These are phyloP conservation scores for Drosophila robusta DNA, from an alignment of 2,888 invertebrate genomes.

Conservation along the genomic window DNA sequence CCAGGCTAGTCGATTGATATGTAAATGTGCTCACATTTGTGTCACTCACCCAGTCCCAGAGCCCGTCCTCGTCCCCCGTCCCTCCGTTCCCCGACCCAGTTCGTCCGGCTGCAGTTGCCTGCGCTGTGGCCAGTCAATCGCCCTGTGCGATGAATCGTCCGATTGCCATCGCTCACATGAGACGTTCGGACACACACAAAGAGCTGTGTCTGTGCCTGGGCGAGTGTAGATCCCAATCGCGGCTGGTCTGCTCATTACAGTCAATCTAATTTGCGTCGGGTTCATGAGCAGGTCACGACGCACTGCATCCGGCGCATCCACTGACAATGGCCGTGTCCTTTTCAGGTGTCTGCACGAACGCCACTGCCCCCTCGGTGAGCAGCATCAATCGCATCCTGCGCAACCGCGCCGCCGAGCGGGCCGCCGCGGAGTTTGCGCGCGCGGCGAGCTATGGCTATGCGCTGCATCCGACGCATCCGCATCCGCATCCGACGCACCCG, in stretches of 20 bases:
- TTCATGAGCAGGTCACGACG: slow-evolving; percentile 64
- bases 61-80: no score
- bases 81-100: no score
- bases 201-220: slow-evolving; percentile 15
- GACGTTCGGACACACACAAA: slow-evolving; percentile 70
- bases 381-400: slow-evolving; percentile 98
- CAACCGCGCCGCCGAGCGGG: slow-evolving; percentile 97
- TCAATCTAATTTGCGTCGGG: slow-evolving; percentile 76
- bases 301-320: slow-evolving; percentile 61
- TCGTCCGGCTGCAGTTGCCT: not conserved
- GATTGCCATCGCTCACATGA: slow-evolving; percentile 80
- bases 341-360: slow-evolving; percentile 96
- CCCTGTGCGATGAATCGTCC: slow-evolving; percentile 75
- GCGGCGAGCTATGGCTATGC: slow-evolving; percentile 94
- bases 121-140: slow-evolving; percentile 35
- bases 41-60: slow-evolving; percentile 61
- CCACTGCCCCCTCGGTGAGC: slow-evolving; percentile 97
- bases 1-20: slow-evolving; percentile 76
- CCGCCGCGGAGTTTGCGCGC: slow-evolving; percentile 97
- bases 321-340: not conserved
- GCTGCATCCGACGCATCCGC: slow-evolving; percentile 89
- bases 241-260: slow-evolving; percentile 75
- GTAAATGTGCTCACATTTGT: slow-evolving; percentile 82
- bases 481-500: slow-evolving; percentile 88
- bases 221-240: slow-evolving; percentile 62